A percentile compares a stretch with the other conserved stretches of the same genome.
phyloP scores from a whole-genome alignment of 1,140 invertebrate species.

The Tetragonula clypearis region DNA sequence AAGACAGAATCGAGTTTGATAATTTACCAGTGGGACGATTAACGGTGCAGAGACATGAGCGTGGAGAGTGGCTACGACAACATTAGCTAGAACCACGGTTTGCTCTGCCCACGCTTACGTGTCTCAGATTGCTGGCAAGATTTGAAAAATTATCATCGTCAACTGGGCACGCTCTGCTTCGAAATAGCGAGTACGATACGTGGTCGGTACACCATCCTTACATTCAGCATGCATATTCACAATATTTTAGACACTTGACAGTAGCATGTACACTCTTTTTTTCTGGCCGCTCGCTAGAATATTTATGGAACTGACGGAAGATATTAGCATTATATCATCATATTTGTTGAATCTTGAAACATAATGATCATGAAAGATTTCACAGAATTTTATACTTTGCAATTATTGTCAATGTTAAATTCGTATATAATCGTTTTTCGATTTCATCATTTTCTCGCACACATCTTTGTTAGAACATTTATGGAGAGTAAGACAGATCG shows the following conservation, averaged over 20 bases:
- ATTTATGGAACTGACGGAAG: too few relatives aligned
- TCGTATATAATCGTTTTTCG: too few relatives aligned
- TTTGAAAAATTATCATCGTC: conserved; percentile 29
- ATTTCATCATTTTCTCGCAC: too few relatives aligned
- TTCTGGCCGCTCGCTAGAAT: too few relatives aligned
- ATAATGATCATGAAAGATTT: too few relatives aligned
- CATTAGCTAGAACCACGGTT: conserved; percentile 37
- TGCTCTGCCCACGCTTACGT: conserved; percentile 16
- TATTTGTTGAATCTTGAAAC: too few relatives aligned
- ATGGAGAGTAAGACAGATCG: too few relatives aligned
- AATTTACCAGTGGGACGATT: conserved; percentile 50
- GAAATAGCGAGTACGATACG: not conserved
- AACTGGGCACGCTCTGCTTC: conserved; percentile 35
- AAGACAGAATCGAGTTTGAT: conserved; percentile 9
- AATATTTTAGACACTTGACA: not conserved
- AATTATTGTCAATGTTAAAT: too few relatives aligned
- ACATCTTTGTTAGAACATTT: too few relatives aligned
- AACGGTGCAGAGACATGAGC: conserved; percentile 34
- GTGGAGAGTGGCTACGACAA: conserved; percentile 20
- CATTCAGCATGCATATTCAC: not conserved
- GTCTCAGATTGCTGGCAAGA: not conserved
- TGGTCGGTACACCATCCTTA: not conserved
- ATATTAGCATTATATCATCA: too few relatives aligned
- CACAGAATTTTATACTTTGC: too few relatives aligned
- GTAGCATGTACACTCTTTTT: too few relatives aligned